Conservation (phyloP, 1,140 invertebrate species). For the Hetaerina americana region DNA sequence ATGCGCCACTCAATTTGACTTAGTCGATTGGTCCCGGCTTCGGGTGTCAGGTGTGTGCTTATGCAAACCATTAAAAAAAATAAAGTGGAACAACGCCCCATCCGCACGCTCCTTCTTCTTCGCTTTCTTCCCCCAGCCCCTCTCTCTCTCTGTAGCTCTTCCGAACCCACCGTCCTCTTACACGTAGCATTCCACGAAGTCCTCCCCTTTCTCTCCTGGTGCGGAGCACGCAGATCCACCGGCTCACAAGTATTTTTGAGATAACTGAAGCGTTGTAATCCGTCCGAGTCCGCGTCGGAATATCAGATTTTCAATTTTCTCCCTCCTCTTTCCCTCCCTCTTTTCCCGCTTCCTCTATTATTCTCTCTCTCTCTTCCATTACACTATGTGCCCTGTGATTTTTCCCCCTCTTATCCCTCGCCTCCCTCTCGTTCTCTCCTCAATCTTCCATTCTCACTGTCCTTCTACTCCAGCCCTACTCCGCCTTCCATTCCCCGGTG, state of each 20-base stretch:
- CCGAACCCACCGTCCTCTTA: too few relatives aligned
- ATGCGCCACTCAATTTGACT: not conserved
- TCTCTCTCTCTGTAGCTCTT: too few relatives aligned
- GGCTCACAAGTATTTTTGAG: not conserved
- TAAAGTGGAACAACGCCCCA: not conserved
- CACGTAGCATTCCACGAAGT: too few relatives aligned
- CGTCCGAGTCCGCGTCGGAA: not conserved
- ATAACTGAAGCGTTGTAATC: not conserved
- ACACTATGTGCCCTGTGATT: not conserved
- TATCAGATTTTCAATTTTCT: slow-evolving; percentile 1
- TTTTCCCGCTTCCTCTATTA: not conserved
- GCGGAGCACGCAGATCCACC: too few relatives aligned
- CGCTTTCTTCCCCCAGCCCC: too few relatives aligned
- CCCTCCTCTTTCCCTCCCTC: not conserved
- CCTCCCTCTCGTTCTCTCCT: not conserved
- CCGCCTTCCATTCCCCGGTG: too few relatives aligned
- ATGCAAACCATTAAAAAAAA: not conserved
- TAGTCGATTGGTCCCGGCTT: not conserved
- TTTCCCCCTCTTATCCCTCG: not conserved
- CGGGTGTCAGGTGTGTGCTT: not conserved
- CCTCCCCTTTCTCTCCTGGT: too few relatives aligned
- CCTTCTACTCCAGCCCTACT: not conserved
- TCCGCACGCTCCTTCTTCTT: not conserved
- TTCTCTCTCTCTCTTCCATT: not conserved
- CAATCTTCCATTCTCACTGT: too few relatives aligned